Conservation (phyloP, 64 coral and sea anemone genomes). For the Actinia equina region DNA sequence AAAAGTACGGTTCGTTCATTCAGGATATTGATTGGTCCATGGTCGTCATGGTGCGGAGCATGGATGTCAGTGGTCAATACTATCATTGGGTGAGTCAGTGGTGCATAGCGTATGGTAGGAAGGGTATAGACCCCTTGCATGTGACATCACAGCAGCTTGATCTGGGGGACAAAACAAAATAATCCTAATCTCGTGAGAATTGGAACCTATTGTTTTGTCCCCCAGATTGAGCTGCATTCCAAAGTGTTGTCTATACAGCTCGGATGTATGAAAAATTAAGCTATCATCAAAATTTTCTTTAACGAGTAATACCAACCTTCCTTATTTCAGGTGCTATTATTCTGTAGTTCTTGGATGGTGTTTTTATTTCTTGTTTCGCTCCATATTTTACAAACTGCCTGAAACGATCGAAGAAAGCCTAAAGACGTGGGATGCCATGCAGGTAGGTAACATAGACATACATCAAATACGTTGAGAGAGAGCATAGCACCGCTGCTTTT, state of each 20-base stretch:
- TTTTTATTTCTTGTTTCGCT: conserved; percentile 65
- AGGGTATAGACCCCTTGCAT: neutral
- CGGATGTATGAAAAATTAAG: too few relatives aligned
- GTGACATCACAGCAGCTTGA: too few relatives aligned
- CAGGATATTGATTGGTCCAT: conserved; percentile 56
- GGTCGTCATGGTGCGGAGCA: conserved; percentile 81
- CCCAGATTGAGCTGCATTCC: too few relatives aligned
- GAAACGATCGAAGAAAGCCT: conserved; percentile 29
- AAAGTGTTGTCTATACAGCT: too few relatives aligned
- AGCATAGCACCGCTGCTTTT: too few relatives aligned
- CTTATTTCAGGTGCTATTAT: conserved; percentile 67
- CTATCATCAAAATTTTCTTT: too few relatives aligned
- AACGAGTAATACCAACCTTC: neutral
- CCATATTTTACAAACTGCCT: conserved; percentile 57
- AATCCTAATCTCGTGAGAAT: too few relatives aligned
- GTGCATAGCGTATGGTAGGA: neutral
- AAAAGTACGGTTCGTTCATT: conserved; percentile 70
- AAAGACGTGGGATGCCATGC: conserved; percentile 34
- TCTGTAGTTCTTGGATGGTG: conserved; percentile 85
- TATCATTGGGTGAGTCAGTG: conserved; percentile 56
- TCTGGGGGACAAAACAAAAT: too few relatives aligned
- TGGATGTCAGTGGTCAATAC: conserved; percentile 58
- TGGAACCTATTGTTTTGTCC: too few relatives aligned
- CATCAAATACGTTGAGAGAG: too few relatives aligned
- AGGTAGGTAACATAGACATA: neutral